Percentiles rank a stretch among this genome's conserved stretches.
Conservation (phyloP, 2,113 vertebrate genomes). For the Leptodactylus fuscus region DNA sequence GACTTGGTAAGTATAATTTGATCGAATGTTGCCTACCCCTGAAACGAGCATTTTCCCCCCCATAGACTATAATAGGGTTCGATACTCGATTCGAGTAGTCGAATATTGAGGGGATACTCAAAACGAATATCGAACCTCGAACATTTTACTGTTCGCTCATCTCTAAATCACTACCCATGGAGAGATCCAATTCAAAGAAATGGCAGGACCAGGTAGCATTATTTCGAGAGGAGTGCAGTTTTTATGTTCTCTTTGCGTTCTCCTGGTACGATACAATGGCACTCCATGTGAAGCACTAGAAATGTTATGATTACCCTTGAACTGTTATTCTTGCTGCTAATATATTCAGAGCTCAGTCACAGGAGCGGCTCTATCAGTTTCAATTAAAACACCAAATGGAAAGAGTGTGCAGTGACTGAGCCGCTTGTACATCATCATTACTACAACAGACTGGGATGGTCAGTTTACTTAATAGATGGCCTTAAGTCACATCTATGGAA, state of each 20-base stretch:
- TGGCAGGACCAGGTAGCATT: background rate
- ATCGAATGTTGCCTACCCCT: no score
- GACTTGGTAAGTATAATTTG: no score
- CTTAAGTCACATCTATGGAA: constrained; percentile 60
- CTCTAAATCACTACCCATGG: no score
- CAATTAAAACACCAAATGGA: constrained; percentile 66
- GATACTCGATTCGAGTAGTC: no score
- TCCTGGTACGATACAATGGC: background rate
- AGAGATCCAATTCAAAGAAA: no score
- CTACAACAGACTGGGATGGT: constrained; percentile 45
- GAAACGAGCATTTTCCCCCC: no score
- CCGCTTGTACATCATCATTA: constrained; percentile 42
- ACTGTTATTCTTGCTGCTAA: constrained; percentile 63
- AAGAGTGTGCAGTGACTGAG: constrained; percentile 37
- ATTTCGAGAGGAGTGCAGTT: background rate
- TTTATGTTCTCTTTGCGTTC: background rate
- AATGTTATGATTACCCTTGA: constrained; percentile 67
- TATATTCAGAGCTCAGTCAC: constrained; percentile 66
- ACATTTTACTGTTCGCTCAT: no score
- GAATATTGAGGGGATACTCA: no score
- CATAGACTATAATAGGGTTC: no score
- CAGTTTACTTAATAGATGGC: constrained; percentile 55
- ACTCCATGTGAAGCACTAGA: constrained; percentile 44
- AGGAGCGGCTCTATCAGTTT: constrained; percentile 64
- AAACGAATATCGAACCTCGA: no score